phyloP scores from a whole-genome alignment of 2,888 invertebrate species.

The Pantelozetes paolii region DNA sequence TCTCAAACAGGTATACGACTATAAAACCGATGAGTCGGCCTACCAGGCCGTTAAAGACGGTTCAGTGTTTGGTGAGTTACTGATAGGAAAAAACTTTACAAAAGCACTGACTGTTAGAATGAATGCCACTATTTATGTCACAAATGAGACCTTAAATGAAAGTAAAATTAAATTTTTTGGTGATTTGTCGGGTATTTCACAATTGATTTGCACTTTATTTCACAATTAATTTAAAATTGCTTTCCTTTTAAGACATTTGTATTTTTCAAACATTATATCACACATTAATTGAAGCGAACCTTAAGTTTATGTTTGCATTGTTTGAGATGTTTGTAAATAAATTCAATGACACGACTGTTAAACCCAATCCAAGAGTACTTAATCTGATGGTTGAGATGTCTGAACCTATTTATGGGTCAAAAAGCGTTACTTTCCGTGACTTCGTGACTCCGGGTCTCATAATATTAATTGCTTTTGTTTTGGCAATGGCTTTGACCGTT shows the following conservation, averaged over 20 bases:
- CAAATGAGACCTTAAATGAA: constrained; percentile 64
- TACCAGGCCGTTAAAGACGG: constrained; percentile 68
- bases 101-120: constrained; percentile 59
- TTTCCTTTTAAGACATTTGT: background rate
- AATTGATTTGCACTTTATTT: background rate
- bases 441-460: constrained; percentile 87
- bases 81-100: constrained; percentile 84
- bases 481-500: constrained; percentile 91
- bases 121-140: background rate
- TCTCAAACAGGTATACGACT: too few species aligned
- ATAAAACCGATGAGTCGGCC: constrained; percentile 58
- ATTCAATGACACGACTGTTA: too few species aligned
- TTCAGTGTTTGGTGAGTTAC: constrained; percentile 79
- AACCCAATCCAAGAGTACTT: background rate
- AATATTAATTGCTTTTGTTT: constrained; percentile 89
- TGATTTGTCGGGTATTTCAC: constrained; percentile 66
- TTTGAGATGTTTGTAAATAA: too few species aligned
- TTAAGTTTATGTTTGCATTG: too few species aligned
- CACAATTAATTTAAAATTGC: background rate
- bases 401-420: constrained; percentile 38
- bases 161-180: constrained; percentile 84
- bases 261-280: background rate
- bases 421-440: constrained; percentile 72
- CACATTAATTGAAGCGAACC: too few species aligned
- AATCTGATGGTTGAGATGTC: constrained; percentile 14